A percentile compares a stretch with the other conserved stretches of the same genome.
Evolutionary conservation across 2,888 invertebrate species (phyloP).

Genomic region (Peribatodes rhomboidaria): DNA sequence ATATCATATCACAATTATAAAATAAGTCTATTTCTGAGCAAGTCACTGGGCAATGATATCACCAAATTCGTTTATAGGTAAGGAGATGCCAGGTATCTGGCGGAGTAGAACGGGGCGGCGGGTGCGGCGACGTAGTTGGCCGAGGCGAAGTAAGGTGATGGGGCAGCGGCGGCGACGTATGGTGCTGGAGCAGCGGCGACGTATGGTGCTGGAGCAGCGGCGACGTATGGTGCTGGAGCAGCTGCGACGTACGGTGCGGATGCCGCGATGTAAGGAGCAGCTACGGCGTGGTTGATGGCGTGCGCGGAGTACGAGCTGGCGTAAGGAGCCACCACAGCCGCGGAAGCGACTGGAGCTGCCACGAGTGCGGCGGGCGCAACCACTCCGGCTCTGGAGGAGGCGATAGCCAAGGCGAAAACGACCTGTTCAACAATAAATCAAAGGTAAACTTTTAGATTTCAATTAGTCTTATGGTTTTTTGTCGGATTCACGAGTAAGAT

Average conservation of each 20-base stretch:
- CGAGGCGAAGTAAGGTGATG: slow-evolving; percentile 54
- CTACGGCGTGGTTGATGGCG: slow-evolving; percentile 91
- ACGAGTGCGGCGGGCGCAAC: slow-evolving; percentile 77
- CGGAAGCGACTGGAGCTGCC: slow-evolving; percentile 87
- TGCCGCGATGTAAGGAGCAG: slow-evolving; percentile 86
- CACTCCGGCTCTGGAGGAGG: slow-evolving; percentile 69
- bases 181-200: slow-evolving; percentile 87
- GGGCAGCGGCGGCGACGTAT: slow-evolving; percentile 68
- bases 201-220: slow-evolving; percentile 67
- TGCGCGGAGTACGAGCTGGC: slow-evolving; percentile 92
- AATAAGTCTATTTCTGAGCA: slow-evolving; percentile 67
- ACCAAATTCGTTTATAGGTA: slow-evolving; percentile 79
- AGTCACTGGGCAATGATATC: slow-evolving; percentile 81
- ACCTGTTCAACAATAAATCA: slow-evolving; percentile 59
- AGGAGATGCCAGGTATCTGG: slow-evolving; percentile 70
- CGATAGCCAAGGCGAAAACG: slow-evolving; percentile 72
- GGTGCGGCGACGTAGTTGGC: slow-evolving; percentile 51
- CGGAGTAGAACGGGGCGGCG: slow-evolving; percentile 49
- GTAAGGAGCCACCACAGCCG: slow-evolving; percentile 89
- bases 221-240: slow-evolving; percentile 76
- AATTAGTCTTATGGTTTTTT: neutral
- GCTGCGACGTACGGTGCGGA: slow-evolving; percentile 84
- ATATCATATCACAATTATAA: slow-evolving; percentile 44
- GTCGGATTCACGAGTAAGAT: neutral
- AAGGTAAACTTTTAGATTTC: neutral